Conservation (phyloP, 2,888 invertebrate species). For the Meghimatium bilineatum region DNA sequence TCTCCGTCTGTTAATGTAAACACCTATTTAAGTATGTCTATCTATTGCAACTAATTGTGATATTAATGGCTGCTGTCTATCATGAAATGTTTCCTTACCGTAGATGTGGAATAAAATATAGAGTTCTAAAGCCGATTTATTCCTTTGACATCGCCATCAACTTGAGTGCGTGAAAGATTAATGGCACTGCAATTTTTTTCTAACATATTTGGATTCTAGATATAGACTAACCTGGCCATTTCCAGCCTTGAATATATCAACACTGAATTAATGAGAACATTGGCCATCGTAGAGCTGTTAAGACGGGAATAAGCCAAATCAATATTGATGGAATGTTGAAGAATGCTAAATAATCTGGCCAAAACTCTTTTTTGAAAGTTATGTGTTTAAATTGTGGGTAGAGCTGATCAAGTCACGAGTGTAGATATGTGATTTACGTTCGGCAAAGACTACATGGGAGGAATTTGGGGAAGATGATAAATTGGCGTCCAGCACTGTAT, state of each 20-base stretch:
- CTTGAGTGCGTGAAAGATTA: no score
- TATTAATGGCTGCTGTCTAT: no score
- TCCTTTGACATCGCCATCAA: not conserved
- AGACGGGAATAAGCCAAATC: not conserved
- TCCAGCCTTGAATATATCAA: not conserved
- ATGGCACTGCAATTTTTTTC: no score
- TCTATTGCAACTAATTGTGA: no score
- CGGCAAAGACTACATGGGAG: no score
- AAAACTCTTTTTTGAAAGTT: not conserved
- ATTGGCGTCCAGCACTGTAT: no score
- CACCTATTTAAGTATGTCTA: no score
- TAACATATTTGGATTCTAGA: not conserved
- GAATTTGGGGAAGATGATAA: no score
- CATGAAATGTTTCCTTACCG: not conserved
- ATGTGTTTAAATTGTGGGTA: no score
- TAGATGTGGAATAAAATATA: not conserved
- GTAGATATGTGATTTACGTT: no score
- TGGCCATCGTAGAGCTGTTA: not conserved
- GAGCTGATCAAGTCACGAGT: no score
- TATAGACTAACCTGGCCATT: not conserved
- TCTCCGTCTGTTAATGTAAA: no score
- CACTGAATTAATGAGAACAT: not conserved
- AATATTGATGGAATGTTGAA: not conserved
- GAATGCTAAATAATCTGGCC: not conserved
- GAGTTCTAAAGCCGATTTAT: not conserved